Percentiles rank a stretch among this genome's conserved stretches.
Conservation (phyloP, 2,113 vertebrate species). For the Upupa epops region DNA sequence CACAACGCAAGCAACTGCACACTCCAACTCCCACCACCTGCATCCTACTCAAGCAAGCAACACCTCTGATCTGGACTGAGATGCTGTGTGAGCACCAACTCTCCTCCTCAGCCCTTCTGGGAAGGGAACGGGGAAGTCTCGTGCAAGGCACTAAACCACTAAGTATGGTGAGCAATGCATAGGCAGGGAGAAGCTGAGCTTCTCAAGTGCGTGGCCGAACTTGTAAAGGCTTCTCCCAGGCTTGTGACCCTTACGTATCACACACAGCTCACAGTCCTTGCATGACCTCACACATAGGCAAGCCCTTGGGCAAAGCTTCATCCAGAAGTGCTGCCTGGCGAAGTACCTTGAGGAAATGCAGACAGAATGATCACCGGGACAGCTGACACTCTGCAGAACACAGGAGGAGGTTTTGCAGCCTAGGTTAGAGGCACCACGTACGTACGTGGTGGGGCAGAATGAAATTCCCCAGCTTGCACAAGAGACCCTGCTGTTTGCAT, state of each 20-base stretch:
- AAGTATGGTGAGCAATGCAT: neutral
- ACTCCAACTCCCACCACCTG: constrained; percentile 51
- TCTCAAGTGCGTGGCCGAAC: neutral
- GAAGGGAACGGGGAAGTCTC: neutral
- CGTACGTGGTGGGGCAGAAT: neutral
- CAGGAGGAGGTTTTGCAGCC: neutral
- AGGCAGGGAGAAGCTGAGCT: neutral
- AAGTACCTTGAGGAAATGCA: neutral
- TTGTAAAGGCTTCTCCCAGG: neutral
- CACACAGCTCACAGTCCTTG: neutral
- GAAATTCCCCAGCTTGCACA: neutral
- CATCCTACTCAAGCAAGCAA: neutral
- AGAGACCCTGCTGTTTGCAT: neutral
- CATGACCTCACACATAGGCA: neutral
- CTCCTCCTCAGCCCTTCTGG: neutral
- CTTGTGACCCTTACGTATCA: neutral
- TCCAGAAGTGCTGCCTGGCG: neutral
- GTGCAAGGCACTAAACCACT: neutral
- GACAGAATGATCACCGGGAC: neutral
- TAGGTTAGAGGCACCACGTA: neutral
- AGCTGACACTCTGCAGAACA: neutral
- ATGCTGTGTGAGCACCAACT: neutral
- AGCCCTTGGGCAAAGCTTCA: neutral
- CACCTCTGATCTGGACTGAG: constrained; percentile 31
- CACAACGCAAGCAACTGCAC: neutral